Evolutionary conservation across 1,140 invertebrate genomes (phyloP), one percentile per base, ranked within the genome.

Genomic region (Plodia interpunctella): DNA sequence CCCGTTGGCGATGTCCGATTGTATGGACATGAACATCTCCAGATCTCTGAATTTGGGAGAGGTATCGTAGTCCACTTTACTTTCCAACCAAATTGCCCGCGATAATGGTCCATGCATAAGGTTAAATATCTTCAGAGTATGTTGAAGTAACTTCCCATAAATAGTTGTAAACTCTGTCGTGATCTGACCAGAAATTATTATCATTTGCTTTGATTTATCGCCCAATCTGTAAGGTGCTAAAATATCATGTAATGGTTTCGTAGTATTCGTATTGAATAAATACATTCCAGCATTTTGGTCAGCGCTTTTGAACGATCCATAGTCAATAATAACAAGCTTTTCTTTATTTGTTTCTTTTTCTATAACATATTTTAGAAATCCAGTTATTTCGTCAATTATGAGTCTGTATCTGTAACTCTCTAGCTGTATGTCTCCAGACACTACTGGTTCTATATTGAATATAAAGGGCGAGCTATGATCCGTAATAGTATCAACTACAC

Each of bases 1-100:
- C 0, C 93, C 92, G 65, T 94, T 94, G 6, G 87, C 80, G 0
- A 96, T 90, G 66, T 95, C 94, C 0, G 95, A 95, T 59, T 94
- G 92, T 2, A 98, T 78, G 18, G 95, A 90, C 93, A 98, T 94
- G 63, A 96, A 97, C 66, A 98, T 82, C 79, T 98, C 97, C 0
- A 94, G 92, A 70, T 95, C 94, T 11, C 94, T 84, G 74, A 94
- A 93, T 70, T 94, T 94, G 0, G 94, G 94, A 2, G 94, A 92
- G 1, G 90, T 87, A 51, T 94, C 94, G 60, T 95, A 94, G 74
- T 96, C 94, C 0, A 95, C 87, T 35, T 92, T 90, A 63, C 93
- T 96, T 70, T 94, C 92, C 6, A 96, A 74, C 56, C 91, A 92
- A 63, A 96, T 92, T 0, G 92, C 93, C 57, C 92, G 91, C 3